Percentiles rank a stretch among this genome's conserved stretches.
Evolutionary conservation across 1,140 invertebrate genomes (phyloP).

Genomic region (Bombus confusus): DNA sequence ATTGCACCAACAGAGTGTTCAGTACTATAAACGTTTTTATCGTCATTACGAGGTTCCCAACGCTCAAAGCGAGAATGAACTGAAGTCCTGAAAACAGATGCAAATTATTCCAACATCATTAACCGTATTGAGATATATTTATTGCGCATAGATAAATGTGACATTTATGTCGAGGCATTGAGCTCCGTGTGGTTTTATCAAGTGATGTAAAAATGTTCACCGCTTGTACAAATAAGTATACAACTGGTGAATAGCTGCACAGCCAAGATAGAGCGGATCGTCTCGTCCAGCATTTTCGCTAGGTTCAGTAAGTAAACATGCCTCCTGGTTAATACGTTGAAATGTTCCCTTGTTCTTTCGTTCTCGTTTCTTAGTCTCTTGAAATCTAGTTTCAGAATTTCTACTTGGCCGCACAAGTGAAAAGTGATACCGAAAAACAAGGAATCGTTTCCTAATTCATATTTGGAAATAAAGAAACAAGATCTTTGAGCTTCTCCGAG

Average conservation of each 20-base stretch:
- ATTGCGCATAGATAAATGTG: no score
- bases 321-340: conserved; percentile 1
- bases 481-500: neutral
- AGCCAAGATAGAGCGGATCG: conserved; percentile 29
- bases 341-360: neutral
- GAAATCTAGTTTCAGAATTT: conserved; percentile 44
- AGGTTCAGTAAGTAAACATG: conserved; percentile 35
- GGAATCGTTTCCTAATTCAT: conserved; percentile 40
- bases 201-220: conserved; percentile 20
- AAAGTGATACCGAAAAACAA: conserved; percentile 51
- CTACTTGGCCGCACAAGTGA: conserved; percentile 53
- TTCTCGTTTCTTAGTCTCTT: neutral
- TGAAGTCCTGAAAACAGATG: conserved; percentile 51
- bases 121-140: no score
- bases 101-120: neutral
- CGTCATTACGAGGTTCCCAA: conserved; percentile 6
- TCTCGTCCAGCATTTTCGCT: conserved; percentile 14
- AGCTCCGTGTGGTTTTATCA: no score
- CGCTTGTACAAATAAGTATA: conserved; percentile 41
- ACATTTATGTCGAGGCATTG: no score
- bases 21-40: conserved; percentile 26
- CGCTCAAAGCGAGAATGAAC: conserved; percentile 46
- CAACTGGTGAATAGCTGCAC: conserved; percentile 51
- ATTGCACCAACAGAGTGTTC: conserved; percentile 19
- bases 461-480: neutral